phyloP scores from a whole-genome alignment of 2,888 invertebrate species.

The Cryptocephalus moraei region DNA sequence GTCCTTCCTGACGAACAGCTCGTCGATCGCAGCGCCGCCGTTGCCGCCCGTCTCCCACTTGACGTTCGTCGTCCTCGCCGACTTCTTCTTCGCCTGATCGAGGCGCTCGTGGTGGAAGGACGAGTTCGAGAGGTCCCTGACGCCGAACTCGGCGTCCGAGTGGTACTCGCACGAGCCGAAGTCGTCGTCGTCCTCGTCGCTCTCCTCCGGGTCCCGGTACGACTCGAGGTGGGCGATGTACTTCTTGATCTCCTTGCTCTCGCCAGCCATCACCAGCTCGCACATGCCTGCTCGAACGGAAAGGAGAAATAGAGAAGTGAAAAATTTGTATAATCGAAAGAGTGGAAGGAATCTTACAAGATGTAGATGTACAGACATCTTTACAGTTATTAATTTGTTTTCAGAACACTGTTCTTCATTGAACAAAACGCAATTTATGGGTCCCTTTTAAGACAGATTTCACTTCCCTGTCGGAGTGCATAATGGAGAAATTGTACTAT shows the following conservation, averaged over 20 bases:
- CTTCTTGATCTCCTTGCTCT: constrained; percentile 53
- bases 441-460: no score
- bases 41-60: constrained; percentile 57
- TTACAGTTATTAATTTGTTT: no score
- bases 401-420: no score
- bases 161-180: constrained; percentile 65
- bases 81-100: constrained; percentile 73
- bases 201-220: constrained; percentile 70
- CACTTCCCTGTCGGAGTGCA: no score
- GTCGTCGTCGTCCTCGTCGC: constrained; percentile 60
- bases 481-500: no score
- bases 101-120: constrained; percentile 82
- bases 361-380: no score
- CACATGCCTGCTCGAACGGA: constrained; percentile 56
- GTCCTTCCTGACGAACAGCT: constrained; percentile 48
- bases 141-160: constrained; percentile 51
- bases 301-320: neutral
- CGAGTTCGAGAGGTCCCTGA: constrained; percentile 72
- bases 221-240: constrained; percentile 37
- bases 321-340: no score
- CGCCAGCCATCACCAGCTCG: constrained; percentile 82
- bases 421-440: no score
- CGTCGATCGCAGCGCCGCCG: constrained; percentile 42
- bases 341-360: no score
- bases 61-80: constrained; percentile 64